phyloP scores from a whole-genome alignment of 2,888 invertebrate genomes.

The Cetonia aurata region DNA sequence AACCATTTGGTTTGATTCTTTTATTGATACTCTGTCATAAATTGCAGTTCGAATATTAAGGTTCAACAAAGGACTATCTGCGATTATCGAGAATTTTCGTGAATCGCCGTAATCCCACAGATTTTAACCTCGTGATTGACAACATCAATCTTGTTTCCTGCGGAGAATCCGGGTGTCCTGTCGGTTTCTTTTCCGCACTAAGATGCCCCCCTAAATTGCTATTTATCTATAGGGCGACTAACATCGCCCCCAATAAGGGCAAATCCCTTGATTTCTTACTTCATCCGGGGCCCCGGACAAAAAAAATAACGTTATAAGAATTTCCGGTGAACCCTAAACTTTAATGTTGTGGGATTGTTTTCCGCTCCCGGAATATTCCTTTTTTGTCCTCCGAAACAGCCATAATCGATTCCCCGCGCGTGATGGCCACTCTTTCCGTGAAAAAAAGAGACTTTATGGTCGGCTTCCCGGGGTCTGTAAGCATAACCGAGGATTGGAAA shows the following conservation, averaged over 20 bases:
- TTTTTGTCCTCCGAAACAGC: no score
- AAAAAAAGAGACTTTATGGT: no score
- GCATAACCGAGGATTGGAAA: no score
- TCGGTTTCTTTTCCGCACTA: neutral
- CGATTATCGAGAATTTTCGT: neutral
- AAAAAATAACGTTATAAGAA: constrained; percentile 7
- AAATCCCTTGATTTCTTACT: constrained; percentile 26
- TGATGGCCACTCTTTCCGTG: no score
- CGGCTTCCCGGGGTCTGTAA: no score
- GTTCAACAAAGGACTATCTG: no score
- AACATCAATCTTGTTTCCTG: constrained; percentile 31
- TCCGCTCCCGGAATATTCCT: no score
- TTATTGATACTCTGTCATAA: no score
- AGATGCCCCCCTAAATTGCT: constrained; percentile 7
- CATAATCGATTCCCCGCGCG: no score
- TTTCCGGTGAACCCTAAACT: neutral
- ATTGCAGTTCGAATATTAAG: no score
- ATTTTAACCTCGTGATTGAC: constrained; percentile 29
- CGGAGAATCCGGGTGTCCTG: neutral
- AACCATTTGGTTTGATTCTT: no score
- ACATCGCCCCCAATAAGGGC: constrained; percentile 10
- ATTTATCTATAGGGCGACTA: constrained; percentile 17
- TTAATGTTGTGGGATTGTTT: no score
- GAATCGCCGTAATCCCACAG: constrained; percentile 22
- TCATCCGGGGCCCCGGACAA: neutral